A percentile compares a stretch with the other conserved stretches of the same genome.
phyloP scores from a whole-genome alignment of 2,113 vertebrate genomes.

The Gasterosteus aculeatus region DNA sequence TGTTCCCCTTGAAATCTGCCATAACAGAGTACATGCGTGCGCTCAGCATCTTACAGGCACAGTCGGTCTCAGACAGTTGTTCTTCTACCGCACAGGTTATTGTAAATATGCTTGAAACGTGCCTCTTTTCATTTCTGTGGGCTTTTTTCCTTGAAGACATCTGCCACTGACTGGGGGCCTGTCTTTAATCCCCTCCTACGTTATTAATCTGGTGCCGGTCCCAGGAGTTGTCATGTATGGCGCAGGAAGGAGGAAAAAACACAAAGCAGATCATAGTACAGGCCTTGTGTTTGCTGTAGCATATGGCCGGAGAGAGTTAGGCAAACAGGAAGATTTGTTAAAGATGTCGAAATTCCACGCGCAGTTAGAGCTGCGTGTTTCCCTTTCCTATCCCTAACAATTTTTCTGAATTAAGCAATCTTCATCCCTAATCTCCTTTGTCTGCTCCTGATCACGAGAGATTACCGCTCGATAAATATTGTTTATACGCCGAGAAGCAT shows the following conservation, averaged over 20 bases:
- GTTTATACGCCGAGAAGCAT: slow-evolving; percentile 71
- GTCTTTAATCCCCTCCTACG: slow-evolving; percentile 79
- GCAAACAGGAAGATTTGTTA: slow-evolving; percentile 73
- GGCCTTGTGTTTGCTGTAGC: slow-evolving; percentile 60
- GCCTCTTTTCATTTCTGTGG: slow-evolving; percentile 40
- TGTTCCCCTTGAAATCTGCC: slow-evolving; percentile 40
- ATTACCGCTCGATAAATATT: slow-evolving; percentile 78
- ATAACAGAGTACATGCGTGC: slow-evolving; percentile 38
- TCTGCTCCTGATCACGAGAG: slow-evolving; percentile 75
- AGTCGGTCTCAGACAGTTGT: slow-evolving; percentile 62
- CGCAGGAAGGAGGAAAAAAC: slow-evolving; percentile 61
- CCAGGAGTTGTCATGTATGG: slow-evolving; percentile 75
- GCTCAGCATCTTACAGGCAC: slow-evolving; percentile 31
- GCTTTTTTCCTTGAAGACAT: slow-evolving; percentile 68
- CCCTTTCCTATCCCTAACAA: slow-evolving; percentile 37
- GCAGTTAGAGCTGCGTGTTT: slow-evolving; percentile 31
- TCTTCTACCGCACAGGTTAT: slow-evolving; percentile 70
- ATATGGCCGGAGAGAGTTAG: slow-evolving; percentile 74
- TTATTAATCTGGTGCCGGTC: slow-evolving; percentile 80
- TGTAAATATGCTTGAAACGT: slow-evolving; percentile 70
- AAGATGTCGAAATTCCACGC: slow-evolving; percentile 66
- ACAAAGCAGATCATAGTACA: slow-evolving; percentile 76
- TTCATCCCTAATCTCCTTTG: slow-evolving; percentile 73
- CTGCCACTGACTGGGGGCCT: slow-evolving; percentile 69
- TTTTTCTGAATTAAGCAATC: slow-evolving; percentile 75